phyloP scores from a whole-genome alignment of 2,113 vertebrate genomes.

The Notarius lentiginosus region DNA sequence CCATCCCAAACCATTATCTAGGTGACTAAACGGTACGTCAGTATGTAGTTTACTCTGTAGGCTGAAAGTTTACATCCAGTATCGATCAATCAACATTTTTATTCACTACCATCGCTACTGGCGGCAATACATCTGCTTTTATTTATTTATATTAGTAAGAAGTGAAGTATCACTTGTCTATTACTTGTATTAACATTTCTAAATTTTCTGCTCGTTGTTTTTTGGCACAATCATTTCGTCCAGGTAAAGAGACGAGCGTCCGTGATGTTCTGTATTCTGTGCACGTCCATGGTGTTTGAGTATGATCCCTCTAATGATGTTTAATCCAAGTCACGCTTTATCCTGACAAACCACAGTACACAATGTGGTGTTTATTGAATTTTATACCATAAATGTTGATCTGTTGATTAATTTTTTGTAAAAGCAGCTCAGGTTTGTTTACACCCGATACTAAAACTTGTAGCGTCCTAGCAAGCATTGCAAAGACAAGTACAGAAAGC shows the following conservation, averaged over 20 bases:
- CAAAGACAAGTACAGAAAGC: too few species aligned
- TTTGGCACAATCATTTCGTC: not conserved
- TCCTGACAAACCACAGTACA: not conserved
- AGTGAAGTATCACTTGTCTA: not conserved
- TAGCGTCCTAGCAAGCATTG: too few species aligned
- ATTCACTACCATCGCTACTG: not conserved
- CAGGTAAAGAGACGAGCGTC: too few species aligned
- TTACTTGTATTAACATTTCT: not conserved
- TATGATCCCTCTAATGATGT: not conserved
- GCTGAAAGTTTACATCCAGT: not conserved
- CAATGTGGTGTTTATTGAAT: not conserved
- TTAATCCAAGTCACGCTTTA: not conserved
- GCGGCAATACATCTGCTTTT: not conserved
- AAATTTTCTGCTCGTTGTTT: not conserved
- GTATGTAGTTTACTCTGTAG: not conserved
- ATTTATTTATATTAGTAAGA: not conserved
- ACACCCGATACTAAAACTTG: too few species aligned
- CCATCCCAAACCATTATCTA: not conserved
- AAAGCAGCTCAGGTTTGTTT: not conserved
- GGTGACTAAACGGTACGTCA: not conserved
- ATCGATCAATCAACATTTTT: not conserved
- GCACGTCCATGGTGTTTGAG: not conserved
- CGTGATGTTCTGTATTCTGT: not conserved
- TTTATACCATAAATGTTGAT: not conserved
- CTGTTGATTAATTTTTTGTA: not conserved